Evolutionary conservation across 1,140 invertebrate genomes (phyloP).

Genomic region (Reticulitermes speratus): DNA sequence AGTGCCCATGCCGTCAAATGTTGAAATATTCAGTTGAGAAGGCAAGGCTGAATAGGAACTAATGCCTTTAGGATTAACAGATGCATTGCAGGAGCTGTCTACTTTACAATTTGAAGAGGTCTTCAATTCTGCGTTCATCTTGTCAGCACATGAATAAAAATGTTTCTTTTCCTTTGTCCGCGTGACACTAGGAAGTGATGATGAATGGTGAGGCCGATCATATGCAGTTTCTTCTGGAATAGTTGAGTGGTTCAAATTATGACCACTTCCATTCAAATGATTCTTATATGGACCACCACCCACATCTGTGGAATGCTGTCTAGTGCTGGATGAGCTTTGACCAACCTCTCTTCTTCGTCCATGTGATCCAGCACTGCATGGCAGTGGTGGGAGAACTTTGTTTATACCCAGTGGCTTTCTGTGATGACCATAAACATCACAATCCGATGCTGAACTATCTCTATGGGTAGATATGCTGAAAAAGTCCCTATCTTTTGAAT

Average conservation of each 20-base stretch:
- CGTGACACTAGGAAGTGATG: conserved; percentile 18
- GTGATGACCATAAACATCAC: background rate
- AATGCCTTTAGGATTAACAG: background rate
- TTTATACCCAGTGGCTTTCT: background rate
- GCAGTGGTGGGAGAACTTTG: conserved; percentile 16
- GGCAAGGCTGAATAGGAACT: background rate
- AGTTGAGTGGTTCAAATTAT: background rate
- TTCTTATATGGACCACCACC: background rate
- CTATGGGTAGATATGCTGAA: background rate
- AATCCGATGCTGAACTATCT: conserved; percentile 13
- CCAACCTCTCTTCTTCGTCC: background rate
- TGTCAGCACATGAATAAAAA: background rate
- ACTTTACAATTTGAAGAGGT: background rate
- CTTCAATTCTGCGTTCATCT: background rate
- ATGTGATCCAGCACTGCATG: background rate
- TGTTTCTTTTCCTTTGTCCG: background rate
- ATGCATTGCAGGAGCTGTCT: background rate
- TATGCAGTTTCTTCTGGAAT: background rate
- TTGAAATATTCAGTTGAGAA: background rate
- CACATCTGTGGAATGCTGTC: background rate
- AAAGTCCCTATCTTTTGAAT: background rate
- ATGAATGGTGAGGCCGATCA: background rate
- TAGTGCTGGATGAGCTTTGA: background rate
- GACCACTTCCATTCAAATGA: background rate
- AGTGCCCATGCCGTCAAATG: background rate